Percentiles rank a stretch among this genome's conserved stretches.
phyloP scores from a whole-genome alignment of 2,888 invertebrate genomes.

The Platypus cylindrus region DNA sequence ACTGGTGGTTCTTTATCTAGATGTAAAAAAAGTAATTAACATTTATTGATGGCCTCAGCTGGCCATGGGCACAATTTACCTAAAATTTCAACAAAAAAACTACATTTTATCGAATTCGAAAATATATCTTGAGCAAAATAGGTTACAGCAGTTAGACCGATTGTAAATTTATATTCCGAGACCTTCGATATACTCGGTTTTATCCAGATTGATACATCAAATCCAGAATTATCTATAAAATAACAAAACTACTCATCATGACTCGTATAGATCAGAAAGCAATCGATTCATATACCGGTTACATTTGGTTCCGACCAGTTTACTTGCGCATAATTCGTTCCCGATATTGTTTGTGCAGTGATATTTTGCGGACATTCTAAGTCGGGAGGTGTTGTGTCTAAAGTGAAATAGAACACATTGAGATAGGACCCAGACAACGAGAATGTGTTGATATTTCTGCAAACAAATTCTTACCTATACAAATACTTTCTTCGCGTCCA shows the following conservation, averaged over 20 bases:
- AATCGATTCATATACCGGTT: slow-evolving; percentile 22
- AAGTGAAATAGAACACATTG: slow-evolving; percentile 12
- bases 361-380: slow-evolving; percentile 45
- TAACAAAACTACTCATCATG: too few species aligned
- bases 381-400: slow-evolving; percentile 46
- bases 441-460: too few species aligned
- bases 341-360: slow-evolving; percentile 34
- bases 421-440: too few species aligned
- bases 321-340: slow-evolving; percentile 40
- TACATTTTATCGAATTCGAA: slow-evolving; percentile 48
- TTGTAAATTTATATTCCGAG: slow-evolving; percentile 38
- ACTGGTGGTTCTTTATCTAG: slow-evolving; percentile 44
- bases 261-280: too few species aligned
- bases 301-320: slow-evolving; percentile 37
- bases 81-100: slow-evolving; percentile 43
- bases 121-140: slow-evolving; percentile 50
- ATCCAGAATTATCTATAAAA: slow-evolving; percentile 44
- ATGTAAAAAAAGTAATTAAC: too few species aligned
- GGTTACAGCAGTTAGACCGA: slow-evolving; percentile 45
- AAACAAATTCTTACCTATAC: slow-evolving; percentile 25
- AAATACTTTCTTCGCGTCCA: slow-evolving; percentile 27
- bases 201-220: slow-evolving; percentile 41
- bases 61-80: slow-evolving; percentile 29
- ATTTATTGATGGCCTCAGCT: not conserved
- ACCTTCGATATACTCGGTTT: slow-evolving; percentile 42